A percentile compares a stretch with the other conserved stretches of the same genome.
These are phyloP conservation scores for Bombus breviceps DNA, from an alignment of 1,140 invertebrate genomes.

Conservation along the genomic window DNA sequence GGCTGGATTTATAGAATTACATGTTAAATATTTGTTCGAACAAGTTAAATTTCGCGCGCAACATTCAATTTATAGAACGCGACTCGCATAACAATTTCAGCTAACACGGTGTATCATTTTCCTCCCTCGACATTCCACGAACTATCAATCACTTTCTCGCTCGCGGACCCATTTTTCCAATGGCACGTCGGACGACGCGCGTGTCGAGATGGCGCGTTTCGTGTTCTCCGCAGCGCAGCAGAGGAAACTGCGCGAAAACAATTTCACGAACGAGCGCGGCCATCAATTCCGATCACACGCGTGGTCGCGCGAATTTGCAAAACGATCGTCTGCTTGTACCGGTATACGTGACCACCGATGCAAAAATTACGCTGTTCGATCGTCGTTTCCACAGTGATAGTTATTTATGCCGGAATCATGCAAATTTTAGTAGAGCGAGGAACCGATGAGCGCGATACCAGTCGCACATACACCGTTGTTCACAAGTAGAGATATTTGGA, in stretches of 20 bases:
- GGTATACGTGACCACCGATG: neutral
- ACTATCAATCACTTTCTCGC: slow-evolving; percentile 14
- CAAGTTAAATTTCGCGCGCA: neutral
- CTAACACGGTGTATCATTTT: neutral
- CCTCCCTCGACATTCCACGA: too few species aligned
- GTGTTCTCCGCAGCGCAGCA: neutral
- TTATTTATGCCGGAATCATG: slow-evolving; percentile 29
- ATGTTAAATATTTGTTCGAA: neutral
- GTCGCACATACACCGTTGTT: neutral
- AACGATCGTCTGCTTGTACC: neutral
- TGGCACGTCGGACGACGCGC: neutral
- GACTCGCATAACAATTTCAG: neutral
- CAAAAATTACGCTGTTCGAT: neutral
- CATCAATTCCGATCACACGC: slow-evolving; percentile 19
- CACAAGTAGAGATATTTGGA: neutral
- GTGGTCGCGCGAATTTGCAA: slow-evolving; percentile 10
- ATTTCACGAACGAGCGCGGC: slow-evolving; percentile 15
- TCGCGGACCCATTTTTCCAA: neutral
- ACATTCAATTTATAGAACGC: too few species aligned
- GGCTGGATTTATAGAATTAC: too few species aligned
- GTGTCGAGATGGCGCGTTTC: neutral
- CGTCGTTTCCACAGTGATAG: neutral
- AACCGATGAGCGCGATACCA: neutral
- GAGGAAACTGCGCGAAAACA: neutral
- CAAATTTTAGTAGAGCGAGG: neutral